phyloP scores from a whole-genome alignment of 2,797 vertebrate genomes.

The Paedocypris micromegethes region DNA sequence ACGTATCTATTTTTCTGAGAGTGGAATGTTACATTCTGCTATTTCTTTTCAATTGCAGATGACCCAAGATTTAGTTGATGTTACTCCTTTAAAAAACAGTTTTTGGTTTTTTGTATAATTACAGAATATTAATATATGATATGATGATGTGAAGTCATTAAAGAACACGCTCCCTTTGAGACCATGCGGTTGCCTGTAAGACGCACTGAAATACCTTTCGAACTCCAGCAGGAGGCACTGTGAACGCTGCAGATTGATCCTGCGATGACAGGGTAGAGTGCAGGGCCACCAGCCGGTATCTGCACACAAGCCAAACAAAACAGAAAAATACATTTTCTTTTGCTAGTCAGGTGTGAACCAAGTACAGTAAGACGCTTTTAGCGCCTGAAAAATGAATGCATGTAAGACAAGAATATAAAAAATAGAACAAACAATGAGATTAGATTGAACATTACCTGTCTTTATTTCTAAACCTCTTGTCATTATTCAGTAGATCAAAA shows the following conservation, averaged over 20 bases:
- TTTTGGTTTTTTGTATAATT: too few relatives aligned
- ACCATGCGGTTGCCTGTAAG: too few relatives aligned
- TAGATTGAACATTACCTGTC: slow-evolving; percentile 66
- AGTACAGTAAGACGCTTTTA: background rate
- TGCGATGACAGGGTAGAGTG: slow-evolving; percentile 93
- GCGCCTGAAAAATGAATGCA: too few relatives aligned
- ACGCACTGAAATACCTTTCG: slow-evolving; percentile 78
- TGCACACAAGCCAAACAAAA: slow-evolving; percentile 43
- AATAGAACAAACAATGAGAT: background rate
- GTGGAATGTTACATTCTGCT: too few relatives aligned
- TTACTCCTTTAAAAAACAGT: too few relatives aligned
- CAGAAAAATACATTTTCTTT: too few relatives aligned
- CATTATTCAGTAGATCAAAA: slow-evolving; percentile 80
- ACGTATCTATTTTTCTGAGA: too few relatives aligned
- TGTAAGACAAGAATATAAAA: too few relatives aligned
- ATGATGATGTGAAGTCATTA: too few relatives aligned
- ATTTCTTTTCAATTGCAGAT: too few relatives aligned
- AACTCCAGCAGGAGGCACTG: slow-evolving; percentile 79
- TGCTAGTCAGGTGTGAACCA: background rate
- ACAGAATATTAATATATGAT: background rate
- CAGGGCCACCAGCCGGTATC: slow-evolving; percentile 84
- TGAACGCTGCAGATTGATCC: slow-evolving; percentile 91
- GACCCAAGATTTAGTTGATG: too few relatives aligned
- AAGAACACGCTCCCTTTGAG: too few relatives aligned
- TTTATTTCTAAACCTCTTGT: slow-evolving; percentile 83